Evolutionary conservation across 1,140 invertebrate genomes (phyloP), one percentile per base, ranked within the genome.

Genomic region (Zophobas morio): DNA sequence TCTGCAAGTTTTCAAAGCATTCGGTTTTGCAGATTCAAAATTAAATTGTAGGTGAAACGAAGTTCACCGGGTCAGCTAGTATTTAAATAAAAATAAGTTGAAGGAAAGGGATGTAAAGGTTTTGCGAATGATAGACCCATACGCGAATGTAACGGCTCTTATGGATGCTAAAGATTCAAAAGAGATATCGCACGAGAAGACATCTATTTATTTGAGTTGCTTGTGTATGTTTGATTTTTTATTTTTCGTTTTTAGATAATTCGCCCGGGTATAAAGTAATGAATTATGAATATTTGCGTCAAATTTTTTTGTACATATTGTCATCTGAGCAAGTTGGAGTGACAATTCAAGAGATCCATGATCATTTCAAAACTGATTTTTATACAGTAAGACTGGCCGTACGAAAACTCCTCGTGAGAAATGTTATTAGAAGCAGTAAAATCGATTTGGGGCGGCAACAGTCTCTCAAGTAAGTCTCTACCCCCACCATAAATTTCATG

Each of bases 41-140:
- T n/a, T n/a, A n/a, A n/a, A n/a, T n/a, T n/a, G n/a, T n/a, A n/a
- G n/a, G n/a, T n/a, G n/a, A n/a, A n/a, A n/a, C n/a, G n/a, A n/a
- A n/a, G n/a, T n/a, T n/a, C n/a, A n/a, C n/a, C n/a, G n/a, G n/a
- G n/a, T n/a, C n/a, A n/a, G n/a, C n/a, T n/a, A n/a, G n/a, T 91
- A 88, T 86, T 87, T 88, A 81, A 84, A 84, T 6, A 91, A 91
- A 80, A 85, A 84, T 53, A 84, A 84, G 78, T 74, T 85, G 33
- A 60, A 77, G 0, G 91, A 92, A 76, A 90, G 88, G 83, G 84
- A 79, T 36, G 81, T 92, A 46, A 82, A 88, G 77, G 86, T 90
- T 34, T 82, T 91, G 33, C 86, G 89, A 79, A 80, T 93, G 8
- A 81, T 88, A 5, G 84, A 90, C 83, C 88, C 88, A 8, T 85